Evolutionary conservation across 2,797 vertebrate genomes (phyloP).

Genomic region (Sphaeramia orbicularis): DNA sequence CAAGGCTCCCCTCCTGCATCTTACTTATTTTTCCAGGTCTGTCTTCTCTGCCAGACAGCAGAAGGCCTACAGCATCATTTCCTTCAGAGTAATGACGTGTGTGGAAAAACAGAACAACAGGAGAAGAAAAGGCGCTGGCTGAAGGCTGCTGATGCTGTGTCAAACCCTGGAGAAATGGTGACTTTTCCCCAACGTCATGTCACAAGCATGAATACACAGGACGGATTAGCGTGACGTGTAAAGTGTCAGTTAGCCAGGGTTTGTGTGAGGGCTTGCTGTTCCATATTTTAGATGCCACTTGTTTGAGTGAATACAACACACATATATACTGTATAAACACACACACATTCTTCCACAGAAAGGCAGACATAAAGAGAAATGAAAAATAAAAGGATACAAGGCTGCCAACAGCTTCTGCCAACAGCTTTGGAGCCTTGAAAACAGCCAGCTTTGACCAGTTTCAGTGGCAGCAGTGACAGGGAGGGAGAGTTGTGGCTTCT

Average conservation of each 20-base stretch:
- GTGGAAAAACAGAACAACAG: conserved; percentile 67
- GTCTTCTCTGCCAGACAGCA: conserved; percentile 63
- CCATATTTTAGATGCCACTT: conserved; percentile 57
- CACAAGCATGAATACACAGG: conserved; percentile 50
- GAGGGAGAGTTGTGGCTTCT: conserved; percentile 54
- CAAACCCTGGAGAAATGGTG: conserved; percentile 43
- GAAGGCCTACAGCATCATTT: conserved; percentile 73
- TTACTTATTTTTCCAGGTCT: conserved; percentile 70
- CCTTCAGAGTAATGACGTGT: conserved; percentile 73
- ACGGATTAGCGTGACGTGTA: conserved; percentile 41
- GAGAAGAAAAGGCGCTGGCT: conserved; percentile 43
- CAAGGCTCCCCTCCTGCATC: conserved; percentile 46
- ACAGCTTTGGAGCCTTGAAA: conserved; percentile 63
- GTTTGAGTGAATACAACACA: conserved; percentile 35
- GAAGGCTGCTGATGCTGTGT: conserved; percentile 60
- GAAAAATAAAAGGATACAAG: conserved; percentile 42
- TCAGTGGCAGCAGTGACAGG: conserved; percentile 61
- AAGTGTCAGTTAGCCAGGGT: conserved; percentile 30
- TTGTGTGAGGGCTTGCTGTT: conserved; percentile 27
- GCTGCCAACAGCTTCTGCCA: conserved; percentile 76
- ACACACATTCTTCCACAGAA: conserved; percentile 12
- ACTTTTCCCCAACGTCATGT: conserved; percentile 23
- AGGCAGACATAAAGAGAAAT: conserved; percentile 36
- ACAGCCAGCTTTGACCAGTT: conserved; percentile 67
- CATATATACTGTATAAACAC: conserved; percentile 6